Evolutionary conservation across 2,797 vertebrate species (phyloP).

Genomic region (Champsocephalus gunnari): DNA sequence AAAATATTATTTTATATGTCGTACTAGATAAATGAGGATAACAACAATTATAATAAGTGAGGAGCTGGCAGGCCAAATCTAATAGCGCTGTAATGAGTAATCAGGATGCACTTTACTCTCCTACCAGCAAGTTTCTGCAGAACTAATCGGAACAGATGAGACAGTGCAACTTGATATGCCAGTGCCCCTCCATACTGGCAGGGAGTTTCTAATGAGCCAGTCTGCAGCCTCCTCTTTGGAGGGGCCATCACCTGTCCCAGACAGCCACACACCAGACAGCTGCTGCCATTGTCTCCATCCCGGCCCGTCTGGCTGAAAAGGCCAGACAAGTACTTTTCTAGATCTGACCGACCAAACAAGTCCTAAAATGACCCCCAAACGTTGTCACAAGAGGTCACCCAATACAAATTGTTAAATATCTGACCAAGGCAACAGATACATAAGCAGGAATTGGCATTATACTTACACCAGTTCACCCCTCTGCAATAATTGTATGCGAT

Average conservation of each 20-base stretch:
- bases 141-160: constrained; percentile 84
- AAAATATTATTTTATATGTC: constrained; percentile 1
- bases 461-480: constrained; percentile 14
- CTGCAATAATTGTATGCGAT: constrained; percentile 11
- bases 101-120: constrained; percentile 52
- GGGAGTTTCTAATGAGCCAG: constrained; percentile 76
- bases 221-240: constrained; percentile 74
- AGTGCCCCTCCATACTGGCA: constrained; percentile 63
- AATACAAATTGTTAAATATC: background rate
- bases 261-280: constrained; percentile 81
- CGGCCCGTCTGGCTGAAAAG: constrained; percentile 76
- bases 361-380: constrained; percentile 53
- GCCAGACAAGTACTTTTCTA: constrained; percentile 57
- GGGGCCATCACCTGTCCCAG: constrained; percentile 83
- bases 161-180: constrained; percentile 78
- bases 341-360: constrained; percentile 51
- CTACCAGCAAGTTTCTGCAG: constrained; percentile 63
- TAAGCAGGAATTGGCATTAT: constrained; percentile 9
- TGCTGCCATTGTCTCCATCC: constrained; percentile 82
- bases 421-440: constrained; percentile 18
- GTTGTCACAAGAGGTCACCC: constrained; percentile 13
- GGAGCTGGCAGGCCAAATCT: constrained; percentile 16
- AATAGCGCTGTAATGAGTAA: constrained; percentile 47
- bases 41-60: constrained; percentile 17
- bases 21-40: constrained; percentile 20